A percentile compares a stretch with the other conserved stretches of the same genome.
Conservation (phyloP, 2,113 vertebrate genomes). For the Pseudopodoces humilis region DNA sequence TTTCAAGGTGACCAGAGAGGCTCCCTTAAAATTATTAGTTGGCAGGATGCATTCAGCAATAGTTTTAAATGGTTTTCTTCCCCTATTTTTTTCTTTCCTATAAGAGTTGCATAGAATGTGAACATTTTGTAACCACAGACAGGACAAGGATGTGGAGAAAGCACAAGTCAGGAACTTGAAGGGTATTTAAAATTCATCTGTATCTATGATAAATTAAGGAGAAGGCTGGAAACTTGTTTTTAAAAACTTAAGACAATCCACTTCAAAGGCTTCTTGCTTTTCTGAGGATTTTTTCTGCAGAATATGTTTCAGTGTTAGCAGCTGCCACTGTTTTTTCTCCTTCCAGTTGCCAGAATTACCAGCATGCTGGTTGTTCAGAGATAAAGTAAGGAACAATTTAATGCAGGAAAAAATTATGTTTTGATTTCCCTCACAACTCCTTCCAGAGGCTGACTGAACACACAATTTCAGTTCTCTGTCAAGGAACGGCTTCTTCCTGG, state of each 20-base stretch:
- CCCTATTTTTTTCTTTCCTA: background rate
- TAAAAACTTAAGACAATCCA: background rate
- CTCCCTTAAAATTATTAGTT: background rate
- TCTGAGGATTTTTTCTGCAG: background rate
- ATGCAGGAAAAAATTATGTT: background rate
- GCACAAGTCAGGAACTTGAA: conserved; percentile 49
- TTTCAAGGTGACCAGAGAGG: background rate
- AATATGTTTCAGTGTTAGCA: background rate
- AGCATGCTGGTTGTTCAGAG: background rate
- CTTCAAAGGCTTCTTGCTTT: conserved; percentile 24
- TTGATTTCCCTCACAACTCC: background rate
- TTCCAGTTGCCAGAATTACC: conserved; percentile 16
- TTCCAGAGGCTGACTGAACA: background rate
- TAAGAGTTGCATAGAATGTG: background rate
- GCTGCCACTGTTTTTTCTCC: background rate
- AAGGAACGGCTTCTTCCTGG: background rate
- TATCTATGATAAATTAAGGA: conserved; percentile 58
- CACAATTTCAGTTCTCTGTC: background rate
- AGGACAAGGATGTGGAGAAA: conserved; percentile 40
- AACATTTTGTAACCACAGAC: conserved; percentile 54
- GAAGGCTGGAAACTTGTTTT: conserved; percentile 47
- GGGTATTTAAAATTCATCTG: conserved; percentile 56
- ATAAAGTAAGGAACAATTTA: conserved; percentile 14
- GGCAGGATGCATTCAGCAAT: background rate
- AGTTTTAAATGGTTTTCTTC: background rate